Evolutionary conservation across 2,797 vertebrate species (phyloP).

Genomic region (Bryconaethiops microstoma): DNA sequence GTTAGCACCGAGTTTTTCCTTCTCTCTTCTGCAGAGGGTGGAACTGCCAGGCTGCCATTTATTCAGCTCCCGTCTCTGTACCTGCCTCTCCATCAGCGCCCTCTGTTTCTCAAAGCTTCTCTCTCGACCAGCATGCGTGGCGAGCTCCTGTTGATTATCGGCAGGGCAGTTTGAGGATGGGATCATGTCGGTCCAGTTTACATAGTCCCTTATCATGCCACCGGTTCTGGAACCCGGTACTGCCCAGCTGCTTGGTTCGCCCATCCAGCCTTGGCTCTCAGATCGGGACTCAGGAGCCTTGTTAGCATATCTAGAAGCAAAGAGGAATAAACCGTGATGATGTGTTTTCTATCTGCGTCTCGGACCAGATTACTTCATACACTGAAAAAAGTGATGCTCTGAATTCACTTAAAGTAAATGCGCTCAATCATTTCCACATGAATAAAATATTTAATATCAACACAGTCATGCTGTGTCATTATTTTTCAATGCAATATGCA

Average conservation of each 20-base stretch:
- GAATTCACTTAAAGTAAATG: too few species aligned
- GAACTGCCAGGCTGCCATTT: constrained; percentile 65
- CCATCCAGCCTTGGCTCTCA: constrained; percentile 59
- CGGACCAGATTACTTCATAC: too few species aligned
- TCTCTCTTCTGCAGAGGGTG: constrained; percentile 61
- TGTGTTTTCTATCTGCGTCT: too few species aligned
- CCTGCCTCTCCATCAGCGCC: constrained; percentile 27
- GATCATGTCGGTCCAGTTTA: constrained; percentile 64
- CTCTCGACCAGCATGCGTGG: constrained; percentile 59
- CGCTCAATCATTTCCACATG: too few species aligned
- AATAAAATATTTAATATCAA: too few species aligned
- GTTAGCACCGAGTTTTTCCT: constrained; percentile 63
- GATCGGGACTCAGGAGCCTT: constrained; percentile 64
- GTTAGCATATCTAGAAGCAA: constrained; percentile 72
- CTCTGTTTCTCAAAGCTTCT: constrained; percentile 65
- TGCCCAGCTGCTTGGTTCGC: constrained; percentile 66
- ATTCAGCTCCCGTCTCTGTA: constrained; percentile 64
- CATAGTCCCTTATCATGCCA: constrained; percentile 62
- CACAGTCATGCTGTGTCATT: too few species aligned
- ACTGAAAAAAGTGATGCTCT: too few species aligned
- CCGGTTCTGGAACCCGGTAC: constrained; percentile 65
- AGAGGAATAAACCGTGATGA: too few species aligned
- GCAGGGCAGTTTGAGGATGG: constrained; percentile 63
- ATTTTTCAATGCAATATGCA: too few species aligned
- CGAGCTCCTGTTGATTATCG: constrained; percentile 58